Conservation (phyloP, 2,888 invertebrate genomes). For the Sphaeridia pumilis region DNA sequence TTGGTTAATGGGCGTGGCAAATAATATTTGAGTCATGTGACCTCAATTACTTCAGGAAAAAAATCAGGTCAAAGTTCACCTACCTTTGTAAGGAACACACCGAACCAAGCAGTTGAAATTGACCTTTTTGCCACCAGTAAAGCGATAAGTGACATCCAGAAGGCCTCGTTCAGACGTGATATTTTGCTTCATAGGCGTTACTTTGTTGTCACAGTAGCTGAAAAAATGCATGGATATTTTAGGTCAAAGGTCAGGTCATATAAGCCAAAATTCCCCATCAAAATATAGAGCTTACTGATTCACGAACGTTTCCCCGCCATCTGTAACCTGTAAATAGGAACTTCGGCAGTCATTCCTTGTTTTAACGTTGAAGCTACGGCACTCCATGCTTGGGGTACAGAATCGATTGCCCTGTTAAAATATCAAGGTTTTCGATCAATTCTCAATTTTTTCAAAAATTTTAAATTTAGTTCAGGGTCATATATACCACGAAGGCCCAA, state of each 20-base stretch:
- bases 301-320: slow-evolving; percentile 27
- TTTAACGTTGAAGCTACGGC: slow-evolving; percentile 19
- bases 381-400: slow-evolving; percentile 31
- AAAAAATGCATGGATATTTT: slow-evolving; percentile 4
- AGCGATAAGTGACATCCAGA: slow-evolving; percentile 29
- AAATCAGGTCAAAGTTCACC: background rate
- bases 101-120: slow-evolving; percentile 29
- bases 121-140: slow-evolving; percentile 4
- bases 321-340: slow-evolving; percentile 33
- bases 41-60: too few species aligned
- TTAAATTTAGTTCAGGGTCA: too few species aligned
- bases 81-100: slow-evolving; percentile 33
- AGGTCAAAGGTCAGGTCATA: background rate
- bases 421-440: background rate
- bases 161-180: slow-evolving; percentile 24
- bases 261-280: background rate
- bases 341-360: slow-evolving; percentile 21
- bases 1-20: too few species aligned
- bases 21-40: too few species aligned
- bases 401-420: slow-evolving; percentile 25
- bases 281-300: slow-evolving; percentile 22
- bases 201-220: slow-evolving; percentile 24
- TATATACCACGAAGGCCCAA: slow-evolving; percentile 31
- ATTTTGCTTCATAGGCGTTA: slow-evolving; percentile 8
- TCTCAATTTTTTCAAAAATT: background rate